phyloP scores from a whole-genome alignment of 1,140 invertebrate genomes.

The Papilio glaucus region DNA sequence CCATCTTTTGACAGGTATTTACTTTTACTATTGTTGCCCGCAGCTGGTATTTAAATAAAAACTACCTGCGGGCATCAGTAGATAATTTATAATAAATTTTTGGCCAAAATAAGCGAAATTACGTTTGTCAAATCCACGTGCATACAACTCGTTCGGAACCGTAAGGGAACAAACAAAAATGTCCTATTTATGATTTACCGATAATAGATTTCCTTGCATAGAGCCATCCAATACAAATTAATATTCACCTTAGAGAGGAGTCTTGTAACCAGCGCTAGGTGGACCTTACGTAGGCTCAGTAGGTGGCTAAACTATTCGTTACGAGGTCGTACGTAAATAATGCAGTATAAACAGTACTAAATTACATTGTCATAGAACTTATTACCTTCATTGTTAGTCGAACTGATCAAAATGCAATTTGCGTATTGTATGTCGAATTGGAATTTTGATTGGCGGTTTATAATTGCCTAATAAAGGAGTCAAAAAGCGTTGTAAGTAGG shows the following conservation, averaged over 20 bases:
- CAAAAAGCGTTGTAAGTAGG: slow-evolving; percentile 40
- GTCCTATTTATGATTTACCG: too few relatives aligned
- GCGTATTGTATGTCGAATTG: slow-evolving; percentile 28
- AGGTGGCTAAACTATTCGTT: slow-evolving; percentile 7
- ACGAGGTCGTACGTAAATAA: neutral
- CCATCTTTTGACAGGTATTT: too few relatives aligned
- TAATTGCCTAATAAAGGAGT: slow-evolving; percentile 38
- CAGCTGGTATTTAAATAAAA: too few relatives aligned
- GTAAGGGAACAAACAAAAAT: too few relatives aligned
- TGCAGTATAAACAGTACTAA: neutral
- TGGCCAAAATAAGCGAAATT: too few relatives aligned
- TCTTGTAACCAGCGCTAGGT: neutral
- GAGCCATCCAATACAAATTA: too few relatives aligned
- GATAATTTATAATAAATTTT: too few relatives aligned
- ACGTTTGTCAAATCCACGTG: too few relatives aligned
- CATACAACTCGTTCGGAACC: too few relatives aligned
- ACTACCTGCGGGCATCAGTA: too few relatives aligned
- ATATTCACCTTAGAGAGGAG: neutral
- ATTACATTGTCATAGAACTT: neutral
- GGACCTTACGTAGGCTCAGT: slow-evolving; percentile 1
- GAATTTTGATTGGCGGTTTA: slow-evolving; percentile 38
- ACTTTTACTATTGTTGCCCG: too few relatives aligned
- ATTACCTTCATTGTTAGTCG: neutral
- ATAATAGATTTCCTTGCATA: too few relatives aligned
- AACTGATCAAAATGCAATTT: slow-evolving; percentile 32